These are phyloP conservation scores for Actias luna DNA, from an alignment of 2,888 invertebrate species.

Conservation along the genomic window DNA sequence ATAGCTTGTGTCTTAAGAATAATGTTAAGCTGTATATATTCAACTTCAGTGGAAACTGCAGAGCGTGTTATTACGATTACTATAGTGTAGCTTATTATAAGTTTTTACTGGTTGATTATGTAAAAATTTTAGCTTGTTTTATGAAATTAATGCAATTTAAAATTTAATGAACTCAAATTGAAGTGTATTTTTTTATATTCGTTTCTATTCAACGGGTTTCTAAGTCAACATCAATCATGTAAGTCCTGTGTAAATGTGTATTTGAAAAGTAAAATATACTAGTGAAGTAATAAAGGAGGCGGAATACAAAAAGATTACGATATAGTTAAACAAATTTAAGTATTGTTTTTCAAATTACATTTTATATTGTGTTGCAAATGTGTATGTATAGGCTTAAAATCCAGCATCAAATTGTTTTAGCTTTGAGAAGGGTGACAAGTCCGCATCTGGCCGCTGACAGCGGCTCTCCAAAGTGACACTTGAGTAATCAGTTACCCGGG, in stretches of 20 bases:
- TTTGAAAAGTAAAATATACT: no score
- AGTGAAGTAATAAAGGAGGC: no score
- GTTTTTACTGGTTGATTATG: no score
- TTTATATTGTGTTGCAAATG: background rate
- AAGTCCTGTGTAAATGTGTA: no score
- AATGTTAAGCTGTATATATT: slow-evolving; percentile 36
- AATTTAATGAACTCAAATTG: background rate
- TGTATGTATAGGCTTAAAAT: background rate
- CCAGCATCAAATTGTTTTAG: slow-evolving; percentile 29
- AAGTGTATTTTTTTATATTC: no score
- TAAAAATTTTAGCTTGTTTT: no score
- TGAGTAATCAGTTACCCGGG: slow-evolving; percentile 57
- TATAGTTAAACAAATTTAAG: background rate
- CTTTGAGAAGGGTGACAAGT: slow-evolving; percentile 43
- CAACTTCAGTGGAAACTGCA: slow-evolving; percentile 25
- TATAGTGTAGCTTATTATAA: background rate
- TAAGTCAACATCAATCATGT: no score
- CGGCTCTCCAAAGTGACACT: slow-evolving; percentile 56
- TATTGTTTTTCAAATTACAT: background rate
- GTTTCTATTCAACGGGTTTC: no score
- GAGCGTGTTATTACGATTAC: slow-evolving; percentile 7
- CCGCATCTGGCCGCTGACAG: slow-evolving; percentile 59
- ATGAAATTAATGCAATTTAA: no score
- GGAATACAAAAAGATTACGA: background rate
- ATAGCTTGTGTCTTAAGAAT: slow-evolving; percentile 39